These are phyloP conservation scores for Achroia grisella DNA, from an alignment of 1,140 invertebrate species.

Conservation along the genomic window DNA sequence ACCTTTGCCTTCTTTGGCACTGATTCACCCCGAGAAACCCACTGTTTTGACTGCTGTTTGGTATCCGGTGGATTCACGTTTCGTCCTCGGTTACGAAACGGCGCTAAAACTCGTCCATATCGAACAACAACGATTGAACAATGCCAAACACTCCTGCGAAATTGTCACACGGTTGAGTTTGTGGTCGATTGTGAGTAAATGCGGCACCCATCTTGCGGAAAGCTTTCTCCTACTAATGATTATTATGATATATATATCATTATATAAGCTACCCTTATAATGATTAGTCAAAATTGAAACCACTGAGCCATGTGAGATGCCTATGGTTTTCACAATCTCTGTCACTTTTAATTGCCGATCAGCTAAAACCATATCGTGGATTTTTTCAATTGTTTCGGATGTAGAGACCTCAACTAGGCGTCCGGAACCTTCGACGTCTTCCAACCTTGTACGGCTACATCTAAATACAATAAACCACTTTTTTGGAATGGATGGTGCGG, in stretches of 20 bases:
- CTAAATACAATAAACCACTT: background rate
- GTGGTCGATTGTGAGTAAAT: slow-evolving; percentile 27
- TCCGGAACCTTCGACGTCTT: too few relatives aligned
- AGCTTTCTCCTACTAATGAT: slow-evolving; percentile 3
- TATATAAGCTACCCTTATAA: too few relatives aligned
- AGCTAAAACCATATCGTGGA: background rate
- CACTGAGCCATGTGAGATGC: background rate
- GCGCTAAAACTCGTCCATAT: slow-evolving; percentile 28
- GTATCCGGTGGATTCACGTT: slow-evolving; percentile 50
- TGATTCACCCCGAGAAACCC: slow-evolving; percentile 24
- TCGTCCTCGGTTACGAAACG: slow-evolving; percentile 34
- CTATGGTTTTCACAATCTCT: background rate
- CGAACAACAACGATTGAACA: slow-evolving; percentile 28
- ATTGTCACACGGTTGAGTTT: slow-evolving; percentile 21
- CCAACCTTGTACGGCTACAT: background rate
- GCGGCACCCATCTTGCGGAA: slow-evolving; percentile 2
- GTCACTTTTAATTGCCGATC: background rate
- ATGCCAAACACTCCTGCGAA: slow-evolving; percentile 17
- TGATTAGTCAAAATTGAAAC: slow-evolving; percentile 2
- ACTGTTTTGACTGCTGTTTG: slow-evolving; percentile 43
- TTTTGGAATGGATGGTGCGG: background rate
- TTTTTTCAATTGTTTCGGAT: background rate
- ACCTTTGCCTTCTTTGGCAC: slow-evolving; percentile 37
- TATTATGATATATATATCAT: too few relatives aligned
- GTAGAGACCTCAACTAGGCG: background rate